Evolutionary conservation across 2,113 vertebrate species (phyloP), one percentile per base, ranked within the genome.

Genomic region (Neomonachus schauinslandi): DNA sequence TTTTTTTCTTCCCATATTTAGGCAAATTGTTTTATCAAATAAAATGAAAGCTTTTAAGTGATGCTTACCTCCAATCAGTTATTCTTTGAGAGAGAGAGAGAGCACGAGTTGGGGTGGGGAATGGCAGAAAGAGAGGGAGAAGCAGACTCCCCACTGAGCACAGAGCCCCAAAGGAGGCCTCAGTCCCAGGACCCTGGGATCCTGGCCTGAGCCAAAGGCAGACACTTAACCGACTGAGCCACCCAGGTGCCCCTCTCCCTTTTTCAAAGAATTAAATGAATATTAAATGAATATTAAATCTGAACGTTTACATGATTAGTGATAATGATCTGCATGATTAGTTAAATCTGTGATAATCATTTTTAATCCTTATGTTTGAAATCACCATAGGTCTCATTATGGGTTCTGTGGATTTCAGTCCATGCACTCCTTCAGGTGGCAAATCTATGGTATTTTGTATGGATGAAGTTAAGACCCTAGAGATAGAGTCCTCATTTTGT

Each of bases 191-290:
- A 19, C 65, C 65, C 65, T n/a, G 33, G 16, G 16, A 69, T 69
- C 3, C 3, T n/a, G 7, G n/a, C 65, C 33, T 19, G 7, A 69
- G 33, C 65, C 18, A 14, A 69, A 69, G 65, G 33, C 65, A 69
- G 65, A 19, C 18, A 3, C 33, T 19, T 69, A 69, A 69, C 33
- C 13, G 18, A 69, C 65, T 69, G 33, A 19, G 65, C 7, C 65
- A 69, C 16, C 33, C 33, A 19, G 65, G 65, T 18, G 2, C 65
- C 31, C 16, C 7, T 42, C 39, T n/a, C 11, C 33, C 57, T 82
- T 33, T 80, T 61, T 82, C n/a, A 87, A 92, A 92, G 36, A 96
- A 82, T 71, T 77, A 89, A 93, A 80, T 69, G 81, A 89, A 88
- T 15, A 88, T 74, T 53, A n/a, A 28, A 63, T 93, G 81, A 89